Conservation (phyloP, 2,797 vertebrate species). For the Onychomys leucogaster region DNA sequence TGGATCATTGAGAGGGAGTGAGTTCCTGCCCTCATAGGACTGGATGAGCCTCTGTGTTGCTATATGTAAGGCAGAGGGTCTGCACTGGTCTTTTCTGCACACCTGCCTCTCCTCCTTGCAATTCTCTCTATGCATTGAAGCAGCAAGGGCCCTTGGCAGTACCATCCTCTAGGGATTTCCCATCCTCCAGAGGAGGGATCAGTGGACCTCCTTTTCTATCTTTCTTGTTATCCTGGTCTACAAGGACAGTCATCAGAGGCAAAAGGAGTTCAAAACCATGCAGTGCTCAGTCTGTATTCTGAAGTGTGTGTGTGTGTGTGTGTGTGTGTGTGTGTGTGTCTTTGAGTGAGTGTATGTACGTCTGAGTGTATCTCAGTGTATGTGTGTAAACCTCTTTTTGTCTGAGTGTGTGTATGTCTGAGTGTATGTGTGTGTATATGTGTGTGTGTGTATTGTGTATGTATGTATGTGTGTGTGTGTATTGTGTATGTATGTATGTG, state of each 20-base stretch:
- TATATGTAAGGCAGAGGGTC: neutral
- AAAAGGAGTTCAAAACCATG: neutral
- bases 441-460: neutral
- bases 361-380: neutral
- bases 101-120: neutral
- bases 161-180: neutral
- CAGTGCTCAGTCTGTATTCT: neutral
- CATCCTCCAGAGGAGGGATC: neutral
- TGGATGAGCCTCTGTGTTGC: rapidly evolving
- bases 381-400: neutral
- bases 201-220: neutral
- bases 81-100: neutral
- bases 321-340: neutral
- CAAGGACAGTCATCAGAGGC: neutral
- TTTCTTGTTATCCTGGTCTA: neutral
- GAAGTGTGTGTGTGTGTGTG: neutral
- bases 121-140: neutral
- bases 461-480: neutral
- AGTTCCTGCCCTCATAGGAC: neutral
- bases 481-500: neutral
- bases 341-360: neutral
- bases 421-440: neutral
- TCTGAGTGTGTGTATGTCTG: neutral
- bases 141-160: too few relatives aligned
- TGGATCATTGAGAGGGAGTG: too few relatives aligned